Evolutionary conservation across 2,888 invertebrate species (phyloP).

Genomic region (Drosophila engyochracea): DNA sequence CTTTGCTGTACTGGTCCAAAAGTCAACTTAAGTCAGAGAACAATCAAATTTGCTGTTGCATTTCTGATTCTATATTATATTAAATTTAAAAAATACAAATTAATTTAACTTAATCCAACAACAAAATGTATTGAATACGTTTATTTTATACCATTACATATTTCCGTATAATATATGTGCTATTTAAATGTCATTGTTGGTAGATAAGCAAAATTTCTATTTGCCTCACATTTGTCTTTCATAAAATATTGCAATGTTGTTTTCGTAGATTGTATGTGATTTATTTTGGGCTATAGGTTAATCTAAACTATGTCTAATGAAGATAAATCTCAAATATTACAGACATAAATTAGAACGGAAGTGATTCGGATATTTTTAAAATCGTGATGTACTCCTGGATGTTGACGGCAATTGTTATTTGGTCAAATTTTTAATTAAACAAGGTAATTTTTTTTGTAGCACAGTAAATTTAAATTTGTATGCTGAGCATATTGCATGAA

Average conservation of each 20-base stretch:
- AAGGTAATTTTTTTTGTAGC: conserved; percentile 6
- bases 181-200: neutral
- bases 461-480: conserved; percentile 21
- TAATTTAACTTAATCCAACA: neutral
- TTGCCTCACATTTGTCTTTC: neutral
- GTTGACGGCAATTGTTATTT: conserved; percentile 5
- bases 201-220: neutral
- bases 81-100: neutral
- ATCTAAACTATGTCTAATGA: conserved; percentile 14
- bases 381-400: neutral
- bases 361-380: neutral
- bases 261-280: neutral
- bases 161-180: neutral
- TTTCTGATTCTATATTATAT: neutral
- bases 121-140: neutral
- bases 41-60: neutral
- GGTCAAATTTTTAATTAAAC: conserved; percentile 27
- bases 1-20: neutral
- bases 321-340: conserved; percentile 32
- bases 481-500: conserved; percentile 1
- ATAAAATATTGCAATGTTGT: neutral
- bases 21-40: neutral
- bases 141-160: neutral
- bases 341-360: conserved; percentile 22
- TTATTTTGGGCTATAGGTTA: conserved; percentile 9